Conservation (phyloP, 2,797 vertebrate genomes). For the Acanthurus tractus region DNA sequence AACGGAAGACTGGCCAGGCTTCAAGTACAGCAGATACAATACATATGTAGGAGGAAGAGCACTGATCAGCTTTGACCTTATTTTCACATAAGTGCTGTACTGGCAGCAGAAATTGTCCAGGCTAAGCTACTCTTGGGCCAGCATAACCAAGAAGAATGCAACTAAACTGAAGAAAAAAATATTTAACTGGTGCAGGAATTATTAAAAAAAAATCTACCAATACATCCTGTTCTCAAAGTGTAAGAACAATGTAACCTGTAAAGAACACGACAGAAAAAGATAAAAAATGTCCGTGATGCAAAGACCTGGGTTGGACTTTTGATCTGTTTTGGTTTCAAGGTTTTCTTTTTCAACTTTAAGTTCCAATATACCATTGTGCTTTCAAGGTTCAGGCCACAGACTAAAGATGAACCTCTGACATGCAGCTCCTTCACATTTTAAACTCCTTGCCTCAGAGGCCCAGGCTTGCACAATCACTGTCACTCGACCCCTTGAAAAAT, state of each 20-base stretch:
- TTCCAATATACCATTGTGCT: background rate
- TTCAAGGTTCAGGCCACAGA: background rate
- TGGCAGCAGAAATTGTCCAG: background rate
- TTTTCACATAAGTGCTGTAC: background rate
- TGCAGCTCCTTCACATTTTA: background rate
- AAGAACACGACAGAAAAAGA: background rate
- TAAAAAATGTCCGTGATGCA: background rate
- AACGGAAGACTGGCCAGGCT: slow-evolving; percentile 24
- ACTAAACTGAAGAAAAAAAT: background rate
- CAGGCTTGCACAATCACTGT: background rate
- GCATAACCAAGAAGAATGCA: slow-evolving; percentile 3
- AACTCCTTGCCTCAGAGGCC: background rate
- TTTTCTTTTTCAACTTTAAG: background rate
- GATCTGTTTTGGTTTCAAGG: background rate
- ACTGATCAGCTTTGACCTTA: slow-evolving; percentile 10
- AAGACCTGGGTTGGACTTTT: background rate
- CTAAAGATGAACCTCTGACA: background rate
- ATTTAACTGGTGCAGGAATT: slow-evolving; percentile 18
- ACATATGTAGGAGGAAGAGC: slow-evolving; percentile 6
- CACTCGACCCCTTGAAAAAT: background rate
- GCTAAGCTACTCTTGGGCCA: background rate
- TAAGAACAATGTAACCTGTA: background rate
- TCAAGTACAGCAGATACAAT: slow-evolving; percentile 7
- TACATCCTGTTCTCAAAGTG: background rate
- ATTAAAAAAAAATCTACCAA: background rate